Conservation (phyloP, 1,140 invertebrate species). For the Leptonema lineaticorne region DNA sequence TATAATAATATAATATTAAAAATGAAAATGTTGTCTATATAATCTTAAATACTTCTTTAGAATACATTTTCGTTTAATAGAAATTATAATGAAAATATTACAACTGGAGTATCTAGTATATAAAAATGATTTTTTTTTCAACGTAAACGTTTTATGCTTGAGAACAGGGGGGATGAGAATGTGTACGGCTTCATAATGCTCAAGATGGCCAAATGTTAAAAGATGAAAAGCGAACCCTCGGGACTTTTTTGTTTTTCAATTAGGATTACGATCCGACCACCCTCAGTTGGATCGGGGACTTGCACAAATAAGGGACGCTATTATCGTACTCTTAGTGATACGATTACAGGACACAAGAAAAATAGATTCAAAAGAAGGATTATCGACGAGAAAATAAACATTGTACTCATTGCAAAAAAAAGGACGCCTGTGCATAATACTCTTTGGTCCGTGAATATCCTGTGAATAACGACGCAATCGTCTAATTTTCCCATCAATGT, state of each 20-base stretch:
- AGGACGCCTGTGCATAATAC: neutral
- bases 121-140: neutral
- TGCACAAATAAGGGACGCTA: slow-evolving; percentile 22
- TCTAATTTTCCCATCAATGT: no score
- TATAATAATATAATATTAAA: no score
- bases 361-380: slow-evolving; percentile 21
- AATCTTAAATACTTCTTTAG: no score
- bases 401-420: neutral
- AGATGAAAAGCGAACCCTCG: slow-evolving; percentile 29
- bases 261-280: slow-evolving; percentile 34
- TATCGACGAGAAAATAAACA: slow-evolving; percentile 6
- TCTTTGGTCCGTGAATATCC: no score
- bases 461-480: no score
- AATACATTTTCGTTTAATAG: no score
- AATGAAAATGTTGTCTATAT: no score
- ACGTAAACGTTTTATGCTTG: neutral
- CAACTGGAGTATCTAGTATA: no score
- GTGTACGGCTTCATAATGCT: neutral
- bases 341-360: slow-evolving; percentile 20
- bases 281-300: slow-evolving; percentile 1
- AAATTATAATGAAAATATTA: no score
- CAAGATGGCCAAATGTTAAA: slow-evolving; percentile 24
- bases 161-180: neutral
- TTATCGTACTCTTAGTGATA: slow-evolving; percentile 22
- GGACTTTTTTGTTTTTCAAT: slow-evolving; percentile 36